Percentiles rank a stretch among this genome's conserved stretches.
phyloP scores from a whole-genome alignment of 2,888 invertebrate genomes.

The Chrysolina haemoptera region DNA sequence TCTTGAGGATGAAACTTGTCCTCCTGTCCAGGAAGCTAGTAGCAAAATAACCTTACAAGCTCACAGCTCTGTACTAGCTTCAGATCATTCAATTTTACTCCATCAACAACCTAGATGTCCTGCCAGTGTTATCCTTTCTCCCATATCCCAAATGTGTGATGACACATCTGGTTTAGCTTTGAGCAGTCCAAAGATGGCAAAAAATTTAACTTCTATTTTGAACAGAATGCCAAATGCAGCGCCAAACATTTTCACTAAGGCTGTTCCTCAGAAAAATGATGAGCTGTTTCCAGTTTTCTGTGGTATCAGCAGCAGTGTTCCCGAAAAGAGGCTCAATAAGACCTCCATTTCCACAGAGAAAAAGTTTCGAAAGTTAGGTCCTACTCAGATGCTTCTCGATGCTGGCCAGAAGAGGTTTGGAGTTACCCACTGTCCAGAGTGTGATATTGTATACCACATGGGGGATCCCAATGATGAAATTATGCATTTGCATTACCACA shows the following conservation, averaged over 20 bases:
- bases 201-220: conserved; percentile 61
- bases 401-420: conserved; percentile 89
- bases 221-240: conserved; percentile 40
- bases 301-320: conserved; percentile 44
- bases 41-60: conserved; percentile 53
- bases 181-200: conserved; percentile 70
- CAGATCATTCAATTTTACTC: conserved; percentile 59
- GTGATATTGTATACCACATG: conserved; percentile 80
- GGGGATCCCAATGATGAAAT: conserved; percentile 87
- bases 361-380: conserved; percentile 43
- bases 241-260: conserved; percentile 43
- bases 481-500: conserved; percentile 82
- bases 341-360: conserved; percentile 30
- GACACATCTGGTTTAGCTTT: conserved; percentile 71
- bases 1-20: conserved; percentile 58
- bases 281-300: conserved; percentile 71
- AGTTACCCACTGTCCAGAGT: conserved; percentile 81
- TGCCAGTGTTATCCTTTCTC: conserved; percentile 67
- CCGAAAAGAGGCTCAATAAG: conserved; percentile 41
- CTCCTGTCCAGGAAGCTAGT: conserved; percentile 2
- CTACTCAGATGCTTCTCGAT: conserved; percentile 83
- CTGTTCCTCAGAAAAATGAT: conserved; percentile 28
- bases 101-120: conserved; percentile 49
- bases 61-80: conserved; percentile 54
- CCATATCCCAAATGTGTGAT: conserved; percentile 71